Evolutionary conservation across 1,140 invertebrate species (phyloP).

Genomic region (Dendroctonus valens): DNA sequence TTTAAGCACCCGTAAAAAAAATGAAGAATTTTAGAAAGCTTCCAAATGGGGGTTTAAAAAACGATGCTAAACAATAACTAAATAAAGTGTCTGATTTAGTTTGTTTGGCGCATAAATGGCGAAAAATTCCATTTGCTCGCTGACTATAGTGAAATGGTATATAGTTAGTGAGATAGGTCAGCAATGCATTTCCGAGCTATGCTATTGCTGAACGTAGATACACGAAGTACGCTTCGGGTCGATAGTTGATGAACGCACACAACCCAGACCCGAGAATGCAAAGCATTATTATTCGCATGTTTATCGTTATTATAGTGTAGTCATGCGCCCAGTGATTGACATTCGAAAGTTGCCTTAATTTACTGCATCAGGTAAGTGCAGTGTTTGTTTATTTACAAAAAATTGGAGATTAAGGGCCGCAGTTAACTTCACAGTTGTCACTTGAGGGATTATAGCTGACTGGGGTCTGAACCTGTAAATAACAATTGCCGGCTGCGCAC

Average conservation of each 20-base stretch:
- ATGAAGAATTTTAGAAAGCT: no score
- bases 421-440: no score
- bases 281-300: constrained; percentile 9
- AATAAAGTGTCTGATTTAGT: no score
- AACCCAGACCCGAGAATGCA: neutral
- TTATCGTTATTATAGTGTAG: constrained; percentile 7
- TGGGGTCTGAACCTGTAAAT: no score
- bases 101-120: no score
- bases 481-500: neutral
- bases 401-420: no score
- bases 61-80: no score
- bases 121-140: neutral
- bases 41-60: no score
- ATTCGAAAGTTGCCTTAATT: neutral
- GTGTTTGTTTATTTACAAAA: neutral
- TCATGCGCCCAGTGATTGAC: constrained; percentile 14
- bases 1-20: no score
- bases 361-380: constrained; percentile 5
- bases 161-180: constrained; percentile 10
- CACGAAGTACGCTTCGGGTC: constrained; percentile 7
- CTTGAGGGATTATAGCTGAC: no score
- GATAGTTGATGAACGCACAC: constrained; percentile 2
- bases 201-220: neutral
- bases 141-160: constrained; percentile 1
- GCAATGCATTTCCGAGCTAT: constrained; percentile 1